phyloP scores from a whole-genome alignment of 2,797 vertebrate species.

The Pipistrellus kuhlii region DNA sequence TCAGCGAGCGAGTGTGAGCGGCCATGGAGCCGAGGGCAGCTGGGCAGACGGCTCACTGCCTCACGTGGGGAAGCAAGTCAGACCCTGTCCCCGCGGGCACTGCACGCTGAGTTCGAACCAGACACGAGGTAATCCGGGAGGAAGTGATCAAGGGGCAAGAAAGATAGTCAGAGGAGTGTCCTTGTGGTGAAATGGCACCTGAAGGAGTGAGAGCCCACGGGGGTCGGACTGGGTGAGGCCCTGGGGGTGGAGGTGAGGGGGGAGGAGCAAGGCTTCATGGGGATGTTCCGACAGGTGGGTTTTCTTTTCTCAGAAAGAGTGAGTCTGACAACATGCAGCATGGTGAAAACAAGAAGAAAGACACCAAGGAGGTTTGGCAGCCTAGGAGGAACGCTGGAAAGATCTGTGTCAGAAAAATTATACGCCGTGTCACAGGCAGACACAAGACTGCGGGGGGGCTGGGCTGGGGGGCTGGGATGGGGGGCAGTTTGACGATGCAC shows the following conservation, averaged over 20 bases:
- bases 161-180: background rate
- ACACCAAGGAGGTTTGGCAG: background rate
- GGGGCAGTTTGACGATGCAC: background rate
- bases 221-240: background rate
- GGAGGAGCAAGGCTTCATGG: background rate
- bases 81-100: background rate
- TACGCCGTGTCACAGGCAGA: background rate
- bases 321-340: background rate
- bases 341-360: background rate
- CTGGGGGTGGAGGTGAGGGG: too few relatives aligned
- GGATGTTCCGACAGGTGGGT: background rate
- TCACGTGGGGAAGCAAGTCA: background rate
- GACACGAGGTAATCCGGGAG: background rate
- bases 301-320: background rate
- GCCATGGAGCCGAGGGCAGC: background rate
- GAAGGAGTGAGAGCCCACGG: background rate
- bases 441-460: background rate
- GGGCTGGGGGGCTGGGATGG: too few relatives aligned
- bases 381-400: background rate
- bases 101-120: rapidly evolving
- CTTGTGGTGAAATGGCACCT: background rate
- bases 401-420: background rate
- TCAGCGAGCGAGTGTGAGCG: rapidly evolving
- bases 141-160: background rate
- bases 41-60: rapidly evolving